A percentile compares a stretch with the other conserved stretches of the same genome.
Conservation (phyloP, 30 jellyfish, hydroid and myxozoan species). For the Turritopsis dohrnii region DNA sequence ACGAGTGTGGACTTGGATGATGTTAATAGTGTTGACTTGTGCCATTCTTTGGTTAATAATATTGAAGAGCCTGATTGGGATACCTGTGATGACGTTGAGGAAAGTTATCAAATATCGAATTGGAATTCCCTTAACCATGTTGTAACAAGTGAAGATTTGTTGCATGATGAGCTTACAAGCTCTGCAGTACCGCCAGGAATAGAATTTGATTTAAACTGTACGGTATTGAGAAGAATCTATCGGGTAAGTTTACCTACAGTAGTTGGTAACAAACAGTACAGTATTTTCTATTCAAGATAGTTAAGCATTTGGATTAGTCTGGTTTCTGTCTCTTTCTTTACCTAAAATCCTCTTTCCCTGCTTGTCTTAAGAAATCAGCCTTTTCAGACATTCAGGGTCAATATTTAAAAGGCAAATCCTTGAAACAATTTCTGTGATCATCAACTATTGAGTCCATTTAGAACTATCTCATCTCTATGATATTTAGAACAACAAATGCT, state of each 20-base stretch:
- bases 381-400: too few species aligned
- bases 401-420: too few species aligned
- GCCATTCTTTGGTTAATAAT: not conserved
- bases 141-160: not conserved
- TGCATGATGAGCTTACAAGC: not conserved
- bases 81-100: not conserved
- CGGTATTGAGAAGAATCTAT: constrained; percentile 55
- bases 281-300: too few species aligned
- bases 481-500: too few species aligned
- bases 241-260: constrained; percentile 50
- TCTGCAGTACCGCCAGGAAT: constrained; percentile 61
- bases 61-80: constrained; percentile 1
- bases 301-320: too few species aligned
- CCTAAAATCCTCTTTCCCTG: too few species aligned
- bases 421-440: too few species aligned
- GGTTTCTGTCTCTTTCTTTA: too few species aligned
- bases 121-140: not conserved
- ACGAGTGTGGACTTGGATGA: not conserved
- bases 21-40: not conserved
- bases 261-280: too few species aligned
- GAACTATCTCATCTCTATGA: too few species aligned
- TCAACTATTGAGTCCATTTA: too few species aligned
- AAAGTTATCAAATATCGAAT: not conserved
- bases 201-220: constrained; percentile 48
- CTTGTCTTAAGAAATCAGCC: too few species aligned